Evolutionary conservation across 1,140 invertebrate genomes (phyloP), one percentile per base, ranked within the genome.

Genomic region (Magallana ariakensis): DNA sequence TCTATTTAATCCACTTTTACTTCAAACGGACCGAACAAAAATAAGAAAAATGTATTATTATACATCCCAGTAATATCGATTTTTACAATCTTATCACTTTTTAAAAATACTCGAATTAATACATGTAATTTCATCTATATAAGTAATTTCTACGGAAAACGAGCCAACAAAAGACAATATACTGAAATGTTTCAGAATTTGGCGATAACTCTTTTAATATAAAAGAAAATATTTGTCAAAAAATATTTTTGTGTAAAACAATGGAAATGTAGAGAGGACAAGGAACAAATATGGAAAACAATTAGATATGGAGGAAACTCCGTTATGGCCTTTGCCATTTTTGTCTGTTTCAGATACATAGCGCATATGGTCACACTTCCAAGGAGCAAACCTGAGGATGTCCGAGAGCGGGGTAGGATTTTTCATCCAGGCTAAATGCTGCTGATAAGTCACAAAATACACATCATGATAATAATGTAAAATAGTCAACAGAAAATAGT

Each of bases 361-460:
- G 10, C 55, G 19, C 15, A 33, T 16, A 19, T 60, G 53, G 82
- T 60, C 56, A 84, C 90, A 91, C 15, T 89, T 66, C 90, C 90
- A 91, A 7, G 87, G 87, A 13, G 66, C 13, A 55, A 90, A 91
- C n/a, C 87, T 58, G 13, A 81, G 82, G 15, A 90, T 89, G n/a
- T 89, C 57, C 6, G 60, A 33, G 1, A 89, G 86, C 56, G 88
- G 81, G 53, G 88, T 89, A 13, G 91, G 91, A 11, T 88, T 83
- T 87, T 84, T 81, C 88, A 92, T 92, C 90, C 88, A 92, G 54
- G 85, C 66, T 33, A 91, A 33, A 5, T 88, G 82, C 55, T 92
- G 87, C 33, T 91, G 90, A 22, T 90, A 88, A 11, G 85, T 90
- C 6, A 91, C 81, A 58, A 92, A 86, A 80, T 89, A 92, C 19